Evolutionary conservation across 2,113 vertebrate genomes (phyloP), one percentile per base, ranked within the genome.

Genomic region (Coracopsis vasa): DNA sequence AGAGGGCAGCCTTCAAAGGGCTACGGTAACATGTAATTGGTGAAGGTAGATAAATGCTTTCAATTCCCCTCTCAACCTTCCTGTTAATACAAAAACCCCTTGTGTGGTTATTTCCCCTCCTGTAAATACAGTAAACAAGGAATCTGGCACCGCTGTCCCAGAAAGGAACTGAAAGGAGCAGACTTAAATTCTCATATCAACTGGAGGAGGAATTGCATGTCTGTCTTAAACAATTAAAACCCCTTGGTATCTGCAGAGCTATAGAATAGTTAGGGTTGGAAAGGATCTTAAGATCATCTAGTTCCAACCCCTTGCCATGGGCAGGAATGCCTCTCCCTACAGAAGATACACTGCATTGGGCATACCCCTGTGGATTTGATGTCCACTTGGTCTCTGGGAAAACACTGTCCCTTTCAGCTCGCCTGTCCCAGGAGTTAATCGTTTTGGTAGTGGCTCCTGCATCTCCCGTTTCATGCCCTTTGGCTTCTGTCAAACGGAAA

Each of bases 21-120:
- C 61, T 75, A 4, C 0, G 0, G 9, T 37, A 64, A 6, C 6
- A 3, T 4, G 4, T 39, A 23, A 12, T 35, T 29, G 33, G 35
- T 48, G 29, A 50, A 88, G 58, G 54, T 48, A 65, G 42, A 88
- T 11, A 70, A 70, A 41, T n/a, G 53, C 25, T 93, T 93, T 93
- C 42, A 45, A 56, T 90, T 93, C 50, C 45, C 39, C 45, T 91
- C 62, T 75, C 24, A 31, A 2, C 23, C n/a, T 90, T 95, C 61
- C 42, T 81, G 21, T 81, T 86, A 51, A 51, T 66, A 21, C 20
- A 33, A 81, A 74, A 92, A 80, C 7, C 9, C 24, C 60, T 85
- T 64, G 2, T 41, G 48, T 70, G 33, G 31, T 35, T n/a, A 0
- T 86, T 89, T 89, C 35, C 24, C 53, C 39, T 87, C 29, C 19